phyloP scores from a whole-genome alignment of 2,888 invertebrate species.

The Cryptus armator region DNA sequence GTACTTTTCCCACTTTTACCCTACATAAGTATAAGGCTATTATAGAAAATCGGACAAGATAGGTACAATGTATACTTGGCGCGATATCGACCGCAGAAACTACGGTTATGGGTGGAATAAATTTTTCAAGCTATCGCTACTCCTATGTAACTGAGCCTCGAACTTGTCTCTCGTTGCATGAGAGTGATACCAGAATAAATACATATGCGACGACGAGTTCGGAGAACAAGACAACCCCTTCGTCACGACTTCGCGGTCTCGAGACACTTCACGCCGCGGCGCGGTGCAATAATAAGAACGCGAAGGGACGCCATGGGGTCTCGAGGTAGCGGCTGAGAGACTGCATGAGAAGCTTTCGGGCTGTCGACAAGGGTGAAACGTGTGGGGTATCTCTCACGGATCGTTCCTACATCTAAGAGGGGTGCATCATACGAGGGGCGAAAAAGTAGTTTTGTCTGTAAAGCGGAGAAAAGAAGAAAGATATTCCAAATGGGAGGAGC shows the following conservation, averaged over 20 bases:
- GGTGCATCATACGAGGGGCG: conserved; percentile 26
- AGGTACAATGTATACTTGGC: conserved; percentile 33
- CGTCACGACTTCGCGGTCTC: conserved; percentile 51
- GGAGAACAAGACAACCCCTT: conserved; percentile 18
- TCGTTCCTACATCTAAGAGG: conserved; percentile 25
- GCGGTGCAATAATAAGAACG: conserved; percentile 35
- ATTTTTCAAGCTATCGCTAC: conserved; percentile 60
- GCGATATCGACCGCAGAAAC: conserved; percentile 58
- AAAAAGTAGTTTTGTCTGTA: conserved; percentile 38
- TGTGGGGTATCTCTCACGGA: conserved; percentile 24
- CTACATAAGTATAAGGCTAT: neutral
- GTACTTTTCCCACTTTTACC: conserved; percentile 17
- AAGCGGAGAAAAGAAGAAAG: conserved; percentile 32
- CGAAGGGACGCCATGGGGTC: conserved; percentile 15
- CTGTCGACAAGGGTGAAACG: conserved; percentile 43
- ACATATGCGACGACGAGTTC: neutral
- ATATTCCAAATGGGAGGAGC: conserved; percentile 12
- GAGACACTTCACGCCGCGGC: conserved; percentile 40
- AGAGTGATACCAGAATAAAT: neutral
- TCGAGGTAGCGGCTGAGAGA: conserved; percentile 26
- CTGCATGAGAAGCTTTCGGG: conserved; percentile 28
- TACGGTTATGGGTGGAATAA: conserved; percentile 48
- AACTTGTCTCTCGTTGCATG: conserved; percentile 22
- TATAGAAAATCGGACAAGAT: neutral
- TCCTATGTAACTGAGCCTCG: conserved; percentile 31